Conservation (phyloP, 2,113 vertebrate genomes). For the Anhinga anhinga region DNA sequence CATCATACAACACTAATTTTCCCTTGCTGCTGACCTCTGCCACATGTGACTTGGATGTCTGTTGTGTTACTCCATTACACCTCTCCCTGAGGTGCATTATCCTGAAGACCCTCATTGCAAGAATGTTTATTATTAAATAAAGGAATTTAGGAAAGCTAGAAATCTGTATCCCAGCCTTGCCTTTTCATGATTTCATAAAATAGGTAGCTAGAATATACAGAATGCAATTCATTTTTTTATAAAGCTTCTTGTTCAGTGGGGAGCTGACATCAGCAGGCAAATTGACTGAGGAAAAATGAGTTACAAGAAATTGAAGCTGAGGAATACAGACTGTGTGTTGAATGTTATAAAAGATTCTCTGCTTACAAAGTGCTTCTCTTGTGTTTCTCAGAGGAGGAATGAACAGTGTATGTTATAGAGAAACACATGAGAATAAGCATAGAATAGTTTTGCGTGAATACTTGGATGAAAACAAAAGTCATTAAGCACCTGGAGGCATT, state of each 20-base stretch:
- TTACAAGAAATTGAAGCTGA: conserved; percentile 7
- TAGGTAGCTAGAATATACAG: background rate
- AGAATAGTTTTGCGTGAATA: background rate
- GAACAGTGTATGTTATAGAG: background rate
- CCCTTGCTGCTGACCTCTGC: background rate
- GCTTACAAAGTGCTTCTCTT: background rate
- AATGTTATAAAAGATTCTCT: background rate
- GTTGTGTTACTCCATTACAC: background rate
- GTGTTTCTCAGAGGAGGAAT: background rate
- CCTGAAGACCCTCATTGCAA: background rate
- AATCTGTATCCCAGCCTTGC: background rate
- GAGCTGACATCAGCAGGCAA: conserved; percentile 31
- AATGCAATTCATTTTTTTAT: conserved; percentile 15
- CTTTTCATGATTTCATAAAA: conserved; percentile 22
- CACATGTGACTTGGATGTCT: background rate
- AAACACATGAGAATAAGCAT: background rate
- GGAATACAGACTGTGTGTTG: background rate
- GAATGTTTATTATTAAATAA: background rate
- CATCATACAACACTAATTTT: background rate
- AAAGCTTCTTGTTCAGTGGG: background rate
- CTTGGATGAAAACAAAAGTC: background rate
- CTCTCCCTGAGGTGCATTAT: background rate
- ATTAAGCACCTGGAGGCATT: conserved; percentile 22
- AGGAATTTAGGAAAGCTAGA: background rate
- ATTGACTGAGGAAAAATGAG: conserved; percentile 25